Evolutionary conservation across 2,113 vertebrate genomes (phyloP).

Genomic region (Pedetes capensis): DNA sequence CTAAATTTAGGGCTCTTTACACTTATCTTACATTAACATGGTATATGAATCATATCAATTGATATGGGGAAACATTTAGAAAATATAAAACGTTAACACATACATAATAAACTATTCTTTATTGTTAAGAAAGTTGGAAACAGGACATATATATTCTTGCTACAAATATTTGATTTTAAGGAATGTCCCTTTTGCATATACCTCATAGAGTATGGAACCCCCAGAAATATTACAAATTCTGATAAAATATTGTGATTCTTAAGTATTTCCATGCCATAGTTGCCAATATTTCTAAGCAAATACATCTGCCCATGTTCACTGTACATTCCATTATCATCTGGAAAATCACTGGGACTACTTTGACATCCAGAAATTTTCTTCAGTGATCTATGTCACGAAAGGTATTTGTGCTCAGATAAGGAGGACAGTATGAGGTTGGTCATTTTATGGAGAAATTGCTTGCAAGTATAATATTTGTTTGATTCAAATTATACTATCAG

Average conservation of each 20-base stretch:
- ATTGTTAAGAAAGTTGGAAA: neutral
- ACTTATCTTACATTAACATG: neutral
- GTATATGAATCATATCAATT: neutral
- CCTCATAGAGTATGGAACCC: neutral
- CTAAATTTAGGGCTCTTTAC: neutral
- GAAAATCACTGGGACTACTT: neutral
- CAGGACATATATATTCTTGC: neutral
- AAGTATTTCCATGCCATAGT: neutral
- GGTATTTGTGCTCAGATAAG: neutral
- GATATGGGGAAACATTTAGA: neutral
- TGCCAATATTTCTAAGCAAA: neutral
- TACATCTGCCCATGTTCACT: neutral
- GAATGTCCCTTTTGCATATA: neutral
- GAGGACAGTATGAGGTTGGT: neutral
- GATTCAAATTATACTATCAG: neutral
- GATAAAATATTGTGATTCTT: neutral
- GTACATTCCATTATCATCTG: neutral
- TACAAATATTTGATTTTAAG: neutral
- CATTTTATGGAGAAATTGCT: slow-evolving; percentile 1
- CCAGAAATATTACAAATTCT: neutral
- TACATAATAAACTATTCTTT: neutral
- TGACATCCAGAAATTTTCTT: neutral
- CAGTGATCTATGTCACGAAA: neutral
- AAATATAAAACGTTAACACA: neutral
- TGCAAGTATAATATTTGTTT: neutral